Evolutionary conservation across 2,113 vertebrate species (phyloP).

Genomic region (Charadrius vociferus): DNA sequence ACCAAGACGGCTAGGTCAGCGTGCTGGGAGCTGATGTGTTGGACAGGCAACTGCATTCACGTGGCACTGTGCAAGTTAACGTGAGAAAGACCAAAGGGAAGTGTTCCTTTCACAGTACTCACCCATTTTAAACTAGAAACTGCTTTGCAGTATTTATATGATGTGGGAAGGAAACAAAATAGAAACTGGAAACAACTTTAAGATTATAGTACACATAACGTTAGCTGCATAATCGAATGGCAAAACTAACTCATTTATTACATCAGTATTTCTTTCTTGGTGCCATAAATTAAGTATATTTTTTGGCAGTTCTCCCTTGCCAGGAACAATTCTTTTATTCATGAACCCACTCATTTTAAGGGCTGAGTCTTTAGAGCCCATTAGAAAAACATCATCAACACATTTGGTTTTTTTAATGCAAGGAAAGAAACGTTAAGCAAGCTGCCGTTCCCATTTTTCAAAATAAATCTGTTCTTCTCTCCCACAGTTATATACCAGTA

Average conservation of each 20-base stretch:
- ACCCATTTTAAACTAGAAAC: not conserved
- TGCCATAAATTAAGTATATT: constrained; percentile 23
- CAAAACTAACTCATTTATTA: constrained; percentile 7
- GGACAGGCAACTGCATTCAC: not conserved
- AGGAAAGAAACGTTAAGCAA: not conserved
- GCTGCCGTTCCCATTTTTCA: not conserved
- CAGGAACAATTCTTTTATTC: constrained; percentile 27
- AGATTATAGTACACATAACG: not conserved
- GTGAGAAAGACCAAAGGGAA: not conserved
- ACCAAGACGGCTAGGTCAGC: not conserved
- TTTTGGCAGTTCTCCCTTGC: constrained; percentile 23
- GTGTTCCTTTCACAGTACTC: not conserved
- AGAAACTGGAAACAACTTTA: constrained; percentile 9
- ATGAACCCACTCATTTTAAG: constrained; percentile 20
- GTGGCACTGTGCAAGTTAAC: not conserved
- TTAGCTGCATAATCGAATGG: not conserved
- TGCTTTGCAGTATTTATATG: not conserved
- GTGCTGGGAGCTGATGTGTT: not conserved
- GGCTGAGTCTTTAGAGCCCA: constrained; percentile 5
- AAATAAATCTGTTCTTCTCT: not conserved
- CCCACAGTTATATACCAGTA: not conserved
- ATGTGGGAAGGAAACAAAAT: not conserved
- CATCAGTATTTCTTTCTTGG: constrained; percentile 35
- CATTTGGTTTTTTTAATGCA: not conserved
- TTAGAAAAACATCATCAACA: constrained; percentile 32